Percentiles rank a stretch among this genome's conserved stretches.
Evolutionary conservation across 2,113 vertebrate genomes (phyloP).

Genomic region (Heptranchias perlo): DNA sequence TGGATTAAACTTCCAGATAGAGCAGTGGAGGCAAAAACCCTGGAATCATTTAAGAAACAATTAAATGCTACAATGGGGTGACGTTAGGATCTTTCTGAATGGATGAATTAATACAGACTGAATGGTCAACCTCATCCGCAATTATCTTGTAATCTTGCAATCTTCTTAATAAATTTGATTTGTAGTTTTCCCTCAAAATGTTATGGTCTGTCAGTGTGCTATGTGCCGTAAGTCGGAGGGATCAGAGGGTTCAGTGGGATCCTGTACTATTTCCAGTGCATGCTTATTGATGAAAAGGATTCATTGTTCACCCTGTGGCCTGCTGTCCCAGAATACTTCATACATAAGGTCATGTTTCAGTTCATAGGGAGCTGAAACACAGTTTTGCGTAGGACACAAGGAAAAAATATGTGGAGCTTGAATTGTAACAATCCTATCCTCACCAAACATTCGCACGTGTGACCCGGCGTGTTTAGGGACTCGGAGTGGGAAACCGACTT

Average conservation of each 20-base stretch:
- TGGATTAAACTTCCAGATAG: not conserved
- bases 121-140: not conserved
- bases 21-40: not conserved
- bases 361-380: slow-evolving; percentile 15
- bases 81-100: not conserved
- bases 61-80: not conserved
- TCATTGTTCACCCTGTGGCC: slow-evolving; percentile 27
- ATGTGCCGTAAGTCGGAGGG: not conserved
- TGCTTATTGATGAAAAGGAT: slow-evolving; percentile 33
- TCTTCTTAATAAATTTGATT: slow-evolving; percentile 19
- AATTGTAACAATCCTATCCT: slow-evolving; percentile 4
- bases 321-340: slow-evolving; percentile 35
- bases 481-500: not conserved
- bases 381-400: slow-evolving; percentile 10
- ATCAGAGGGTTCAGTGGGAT: not conserved
- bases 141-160: slow-evolving; percentile 8
- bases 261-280: slow-evolving; percentile 13
- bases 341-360: slow-evolving; percentile 32
- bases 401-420: not conserved
- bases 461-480: not conserved
- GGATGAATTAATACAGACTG: not conserved
- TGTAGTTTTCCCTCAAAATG: not conserved
- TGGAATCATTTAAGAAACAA: not conserved
- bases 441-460: not conserved
- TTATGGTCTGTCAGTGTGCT: not conserved